Conservation (phyloP, 2,888 invertebrate genomes). For the Acanthosepion esculentum region DNA sequence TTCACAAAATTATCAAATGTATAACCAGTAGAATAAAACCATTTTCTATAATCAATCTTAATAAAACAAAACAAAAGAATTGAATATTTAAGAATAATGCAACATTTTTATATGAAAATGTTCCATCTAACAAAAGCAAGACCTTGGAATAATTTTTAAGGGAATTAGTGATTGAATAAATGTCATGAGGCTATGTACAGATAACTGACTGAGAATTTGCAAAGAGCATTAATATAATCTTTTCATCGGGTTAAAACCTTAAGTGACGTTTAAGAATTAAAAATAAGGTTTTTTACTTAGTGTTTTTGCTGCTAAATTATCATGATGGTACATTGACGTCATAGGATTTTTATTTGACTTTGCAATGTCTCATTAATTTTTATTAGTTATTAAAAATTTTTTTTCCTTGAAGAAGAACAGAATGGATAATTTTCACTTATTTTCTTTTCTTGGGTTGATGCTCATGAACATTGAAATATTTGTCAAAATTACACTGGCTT, state of each 20-base stretch:
- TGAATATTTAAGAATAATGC: background rate
- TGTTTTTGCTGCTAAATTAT: background rate
- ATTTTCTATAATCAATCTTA: no score
- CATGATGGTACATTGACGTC: background rate
- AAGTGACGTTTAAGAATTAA: background rate
- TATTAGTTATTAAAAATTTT: background rate
- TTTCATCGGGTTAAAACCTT: background rate
- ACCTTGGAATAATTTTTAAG: background rate
- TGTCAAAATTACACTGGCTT: background rate
- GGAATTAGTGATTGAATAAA: background rate
- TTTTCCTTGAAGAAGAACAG: background rate
- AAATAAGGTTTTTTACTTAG: background rate
- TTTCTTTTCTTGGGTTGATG: background rate
- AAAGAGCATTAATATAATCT: background rate
- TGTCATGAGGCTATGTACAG: background rate
- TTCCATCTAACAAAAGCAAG: background rate
- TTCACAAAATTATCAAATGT: no score
- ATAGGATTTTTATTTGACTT: background rate
- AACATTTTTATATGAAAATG: background rate
- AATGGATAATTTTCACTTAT: background rate
- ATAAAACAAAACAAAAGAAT: background rate
- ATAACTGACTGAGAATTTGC: background rate
- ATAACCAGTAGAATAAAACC: no score
- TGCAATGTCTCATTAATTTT: background rate
- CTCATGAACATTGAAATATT: background rate